phyloP scores from a whole-genome alignment of 2,113 vertebrate species.

The Maccullochella peelii region DNA sequence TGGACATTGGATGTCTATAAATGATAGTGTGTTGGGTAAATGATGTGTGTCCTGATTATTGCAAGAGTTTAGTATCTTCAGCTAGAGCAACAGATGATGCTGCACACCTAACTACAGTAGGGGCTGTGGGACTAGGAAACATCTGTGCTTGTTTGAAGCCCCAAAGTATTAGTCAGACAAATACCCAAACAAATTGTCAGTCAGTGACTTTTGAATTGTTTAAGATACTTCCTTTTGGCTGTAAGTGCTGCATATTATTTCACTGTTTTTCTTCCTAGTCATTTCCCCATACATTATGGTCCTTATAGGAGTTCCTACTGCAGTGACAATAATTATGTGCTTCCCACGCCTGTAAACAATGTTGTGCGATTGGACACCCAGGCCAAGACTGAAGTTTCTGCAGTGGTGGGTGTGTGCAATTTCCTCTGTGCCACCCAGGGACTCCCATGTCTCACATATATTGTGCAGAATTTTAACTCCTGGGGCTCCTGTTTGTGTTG shows the following conservation, averaged over 20 bases:
- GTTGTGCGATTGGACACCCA: neutral
- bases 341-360: conserved; percentile 1
- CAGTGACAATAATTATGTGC: conserved; percentile 27
- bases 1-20: neutral
- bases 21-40: neutral
- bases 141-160: conserved; percentile 21
- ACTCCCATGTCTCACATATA: neutral
- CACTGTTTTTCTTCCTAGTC: neutral
- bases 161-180: too few relatives aligned
- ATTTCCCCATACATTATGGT: neutral
- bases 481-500: conserved; percentile 11
- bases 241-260: neutral
- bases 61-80: neutral
- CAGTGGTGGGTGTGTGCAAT: neutral
- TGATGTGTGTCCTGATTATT: neutral
- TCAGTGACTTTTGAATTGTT: neutral
- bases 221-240: neutral
- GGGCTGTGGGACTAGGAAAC: neutral
- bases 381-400: neutral
- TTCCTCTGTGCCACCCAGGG: neutral
- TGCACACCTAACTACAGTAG: neutral
- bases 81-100: conserved; percentile 9
- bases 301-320: conserved; percentile 6
- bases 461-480: conserved; percentile 30
- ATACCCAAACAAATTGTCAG: conserved; percentile 2